Conservation (phyloP, 2,888 invertebrate genomes). For the Hemithea aestivaria region DNA sequence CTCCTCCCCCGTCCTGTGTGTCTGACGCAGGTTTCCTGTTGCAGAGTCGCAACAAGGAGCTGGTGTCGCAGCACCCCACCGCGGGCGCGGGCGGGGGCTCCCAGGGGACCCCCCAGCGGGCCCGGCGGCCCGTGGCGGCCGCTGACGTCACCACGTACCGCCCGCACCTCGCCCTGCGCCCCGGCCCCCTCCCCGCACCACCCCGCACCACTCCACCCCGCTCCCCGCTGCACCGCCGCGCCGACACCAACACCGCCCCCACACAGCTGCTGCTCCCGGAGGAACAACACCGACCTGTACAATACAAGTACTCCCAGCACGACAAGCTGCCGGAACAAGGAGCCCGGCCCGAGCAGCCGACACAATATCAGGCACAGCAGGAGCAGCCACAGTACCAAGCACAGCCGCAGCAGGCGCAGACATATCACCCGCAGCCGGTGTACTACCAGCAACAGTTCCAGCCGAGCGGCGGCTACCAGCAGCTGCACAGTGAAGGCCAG, state of each 20-base stretch:
- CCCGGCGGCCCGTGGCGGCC: conserved; percentile 38
- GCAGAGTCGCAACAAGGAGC: conserved; percentile 74
- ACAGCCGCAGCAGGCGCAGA: no score
- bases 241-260: conserved; percentile 46
- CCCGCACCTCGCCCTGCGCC: conserved; percentile 51
- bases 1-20: conserved; percentile 26
- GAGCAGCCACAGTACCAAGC: no score
- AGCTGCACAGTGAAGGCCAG: no score
- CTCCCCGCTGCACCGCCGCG: conserved; percentile 56
- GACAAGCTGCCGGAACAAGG: conserved; percentile 1
- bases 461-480: no score
- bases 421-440: no score
- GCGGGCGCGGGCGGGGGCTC: conserved; percentile 23
- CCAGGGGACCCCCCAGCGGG: no score
- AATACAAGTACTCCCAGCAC: conserved; percentile 12
- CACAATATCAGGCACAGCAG: conserved; percentile 25
- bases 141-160: conserved; percentile 64
- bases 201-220: conserved; percentile 42
- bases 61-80: conserved; percentile 37
- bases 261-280: conserved; percentile 39
- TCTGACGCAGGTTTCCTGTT: conserved; percentile 69
- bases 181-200: conserved; percentile 41
- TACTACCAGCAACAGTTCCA: no score
- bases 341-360: conserved; percentile 9
- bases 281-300: conserved; percentile 15